These are phyloP conservation scores for Strigamia transsilvanica DNA, from an alignment of 2,888 invertebrate species.

Conservation along the genomic window DNA sequence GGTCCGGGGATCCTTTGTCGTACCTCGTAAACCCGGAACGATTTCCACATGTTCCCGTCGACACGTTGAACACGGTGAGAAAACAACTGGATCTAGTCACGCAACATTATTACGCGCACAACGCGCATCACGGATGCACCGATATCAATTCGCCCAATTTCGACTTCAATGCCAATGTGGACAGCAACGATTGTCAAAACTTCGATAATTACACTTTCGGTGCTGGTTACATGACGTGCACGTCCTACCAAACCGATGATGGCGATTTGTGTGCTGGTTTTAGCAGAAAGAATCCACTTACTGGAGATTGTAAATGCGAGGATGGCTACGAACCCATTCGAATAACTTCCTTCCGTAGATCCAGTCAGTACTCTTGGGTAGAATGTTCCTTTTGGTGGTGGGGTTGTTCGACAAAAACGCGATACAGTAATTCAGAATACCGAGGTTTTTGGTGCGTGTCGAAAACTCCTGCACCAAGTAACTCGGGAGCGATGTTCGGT, in stretches of 20 bases:
- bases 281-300: background rate
- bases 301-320: background rate
- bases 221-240: conserved; percentile 1
- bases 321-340: background rate
- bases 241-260: background rate
- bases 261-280: background rate
- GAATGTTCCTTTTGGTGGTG: background rate
- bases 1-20: conserved; percentile 1
- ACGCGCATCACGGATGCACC: conserved; percentile 40
- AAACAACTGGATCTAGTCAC: background rate
- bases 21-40: background rate
- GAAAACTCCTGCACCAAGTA: background rate
- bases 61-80: background rate
- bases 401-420: no score
- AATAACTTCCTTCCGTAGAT: background rate
- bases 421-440: no score
- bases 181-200: conserved; percentile 1
- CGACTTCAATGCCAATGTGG: conserved; percentile 48
- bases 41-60: background rate
- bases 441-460: conserved; percentile 40
- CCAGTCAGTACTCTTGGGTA: background rate
- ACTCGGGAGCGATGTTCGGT: conserved; percentile 50
- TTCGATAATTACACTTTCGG: conserved; percentile 27
- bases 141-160: conserved; percentile 26
- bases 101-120: conserved; percentile 22